Evolutionary conservation across 1,140 invertebrate genomes (phyloP), one percentile per base, ranked within the genome.

Genomic region (Sinella curviseta): DNA sequence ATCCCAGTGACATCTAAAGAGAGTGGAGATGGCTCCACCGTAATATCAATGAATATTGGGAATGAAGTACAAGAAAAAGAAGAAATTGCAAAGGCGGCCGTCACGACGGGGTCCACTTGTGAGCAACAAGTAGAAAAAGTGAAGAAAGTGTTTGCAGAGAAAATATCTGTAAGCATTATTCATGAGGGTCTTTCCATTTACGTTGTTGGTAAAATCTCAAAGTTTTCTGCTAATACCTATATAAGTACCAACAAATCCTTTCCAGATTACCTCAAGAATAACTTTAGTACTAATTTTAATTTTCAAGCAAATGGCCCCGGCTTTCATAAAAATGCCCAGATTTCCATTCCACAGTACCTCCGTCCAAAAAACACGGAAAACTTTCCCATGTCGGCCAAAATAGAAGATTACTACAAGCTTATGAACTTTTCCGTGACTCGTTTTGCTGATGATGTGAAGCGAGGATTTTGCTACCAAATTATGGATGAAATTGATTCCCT

Each of bases 371-470:
- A 4, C 16, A 14, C 26, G 4, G 57, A 26, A 65, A 8, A 26
- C 3, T 65, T 65, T 65, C 57, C 57, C 14, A 4, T 65, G 24
- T 12, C 57, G 16, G 57, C 65, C 2, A 70, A 30, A 12, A 14
- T 24, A 12, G 26, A 12, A 30, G 65, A 70, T 3, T 70, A 70
- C 24, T 16, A 17, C 2, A 30, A n/a, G 14, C 8, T 31, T 2
- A 31, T 33, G 12, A 1, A 70, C 12, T 70, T 70, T 33, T 4
- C 8, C 1, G 65, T n/a, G 26, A 31, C 31, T 14, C 26, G 8
- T 33, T 70, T 70, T n/a, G 65, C n/a, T 30, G 30, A 30, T 70
- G 65, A 70, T 12, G 65, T 70, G 31, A 70, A 70, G 31, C 26
- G 65, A 3, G 12, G 8, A 1, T 70, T 70, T 70, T 70, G 65